phyloP scores from a whole-genome alignment of 2,797 vertebrate genomes.

The Florisuga fusca region DNA sequence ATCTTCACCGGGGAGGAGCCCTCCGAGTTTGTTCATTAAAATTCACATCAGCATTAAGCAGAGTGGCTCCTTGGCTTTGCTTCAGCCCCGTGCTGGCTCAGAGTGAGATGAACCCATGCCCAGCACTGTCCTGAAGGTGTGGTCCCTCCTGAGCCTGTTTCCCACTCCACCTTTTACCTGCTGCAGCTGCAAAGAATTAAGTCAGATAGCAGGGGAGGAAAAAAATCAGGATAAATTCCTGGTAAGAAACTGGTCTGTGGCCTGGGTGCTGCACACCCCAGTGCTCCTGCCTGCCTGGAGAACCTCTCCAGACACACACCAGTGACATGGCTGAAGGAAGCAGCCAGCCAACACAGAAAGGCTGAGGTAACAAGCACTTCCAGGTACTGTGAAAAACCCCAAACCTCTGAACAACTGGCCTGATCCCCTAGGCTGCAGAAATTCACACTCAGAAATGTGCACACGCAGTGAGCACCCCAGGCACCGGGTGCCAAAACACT shows the following conservation, averaged over 20 bases:
- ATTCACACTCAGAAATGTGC: not conserved
- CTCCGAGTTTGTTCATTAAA: not conserved
- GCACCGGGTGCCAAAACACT: no score
- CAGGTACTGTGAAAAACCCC: not conserved
- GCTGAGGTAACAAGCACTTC: rapidly evolving
- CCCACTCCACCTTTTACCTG: not conserved
- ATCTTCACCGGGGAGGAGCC: rapidly evolving
- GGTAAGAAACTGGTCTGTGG: rapidly evolving
- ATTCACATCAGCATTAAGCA: not conserved
- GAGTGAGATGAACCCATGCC: rapidly evolving
- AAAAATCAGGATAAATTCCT: not conserved
- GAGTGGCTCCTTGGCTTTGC: rapidly evolving
- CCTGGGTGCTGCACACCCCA: rapidly evolving
- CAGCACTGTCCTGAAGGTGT: not conserved
- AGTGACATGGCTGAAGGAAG: not conserved
- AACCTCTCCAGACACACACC: not conserved
- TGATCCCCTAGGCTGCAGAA: rapidly evolving
- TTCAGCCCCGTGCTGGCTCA: rapidly evolving
- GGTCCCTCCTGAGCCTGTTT: no score
- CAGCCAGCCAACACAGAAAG: rapidly evolving
- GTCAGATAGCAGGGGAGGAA: no score
- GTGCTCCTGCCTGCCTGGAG: not conserved
- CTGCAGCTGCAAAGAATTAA: not conserved
- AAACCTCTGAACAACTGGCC: rapidly evolving
- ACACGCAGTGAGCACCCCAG: no score